Percentiles rank a stretch among this genome's conserved stretches.
phyloP scores from a whole-genome alignment of 2,888 invertebrate genomes.

The Dusona sp. region DNA sequence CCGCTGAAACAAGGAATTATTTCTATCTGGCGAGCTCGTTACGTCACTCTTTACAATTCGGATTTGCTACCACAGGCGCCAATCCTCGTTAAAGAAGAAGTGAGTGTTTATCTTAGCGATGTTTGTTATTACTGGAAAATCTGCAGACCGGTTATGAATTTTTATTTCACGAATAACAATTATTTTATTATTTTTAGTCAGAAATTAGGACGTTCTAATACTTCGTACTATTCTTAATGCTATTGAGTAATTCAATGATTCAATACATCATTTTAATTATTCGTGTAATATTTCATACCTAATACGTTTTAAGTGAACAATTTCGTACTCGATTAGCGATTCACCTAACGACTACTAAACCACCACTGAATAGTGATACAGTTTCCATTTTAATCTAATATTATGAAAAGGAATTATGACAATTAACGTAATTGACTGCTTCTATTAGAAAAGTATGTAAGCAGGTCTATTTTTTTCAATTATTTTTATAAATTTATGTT shows the following conservation, averaged over 20 bases:
- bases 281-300: too few species aligned
- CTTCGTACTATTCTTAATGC: not conserved
- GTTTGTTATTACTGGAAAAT: not conserved
- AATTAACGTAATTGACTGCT: not conserved
- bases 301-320: not conserved
- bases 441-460: not conserved
- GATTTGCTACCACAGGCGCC: constrained; percentile 90
- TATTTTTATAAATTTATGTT: not conserved
- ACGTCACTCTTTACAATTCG: constrained; percentile 88
- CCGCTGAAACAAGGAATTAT: constrained; percentile 79
- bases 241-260: too few species aligned
- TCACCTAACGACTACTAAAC: too few species aligned
- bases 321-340: not conserved
- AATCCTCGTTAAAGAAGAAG: constrained; percentile 86
- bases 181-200: not conserved
- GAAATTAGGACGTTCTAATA: not conserved
- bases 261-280: too few species aligned
- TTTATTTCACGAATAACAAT: not conserved
- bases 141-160: not conserved
- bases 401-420: not conserved
- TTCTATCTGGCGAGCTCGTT: constrained; percentile 89
- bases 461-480: not conserved
- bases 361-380: not conserved
- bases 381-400: not conserved
- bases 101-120: constrained; percentile 62